phyloP scores from a whole-genome alignment of 64 coral and sea anemone species.

The Trachythela sp. region DNA sequence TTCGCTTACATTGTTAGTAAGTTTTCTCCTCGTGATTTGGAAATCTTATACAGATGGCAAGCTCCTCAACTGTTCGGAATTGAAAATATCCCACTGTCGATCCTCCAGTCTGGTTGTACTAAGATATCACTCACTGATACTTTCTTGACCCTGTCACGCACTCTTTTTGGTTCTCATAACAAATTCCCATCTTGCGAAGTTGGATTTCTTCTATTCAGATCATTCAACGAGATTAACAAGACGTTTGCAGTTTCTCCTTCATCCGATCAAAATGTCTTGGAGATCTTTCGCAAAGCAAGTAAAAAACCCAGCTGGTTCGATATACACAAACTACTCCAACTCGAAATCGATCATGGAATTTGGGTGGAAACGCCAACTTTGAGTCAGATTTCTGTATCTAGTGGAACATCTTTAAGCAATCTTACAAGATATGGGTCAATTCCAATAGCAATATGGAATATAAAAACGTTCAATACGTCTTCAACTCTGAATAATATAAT shows the following conservation, averaged over 20 bases:
- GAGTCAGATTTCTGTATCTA: background rate
- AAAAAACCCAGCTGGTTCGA: background rate
- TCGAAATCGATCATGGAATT: background rate
- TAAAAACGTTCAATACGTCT: background rate
- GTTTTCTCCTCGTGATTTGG: background rate
- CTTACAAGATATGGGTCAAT: background rate
- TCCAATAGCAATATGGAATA: background rate
- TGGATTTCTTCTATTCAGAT: background rate
- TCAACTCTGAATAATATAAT: background rate
- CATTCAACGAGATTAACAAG: background rate
- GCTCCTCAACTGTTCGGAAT: background rate
- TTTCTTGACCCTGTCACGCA: background rate
- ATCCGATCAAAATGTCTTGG: background rate
- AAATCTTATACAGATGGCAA: background rate
- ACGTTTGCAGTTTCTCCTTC: background rate
- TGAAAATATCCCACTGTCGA: constrained; percentile 5
- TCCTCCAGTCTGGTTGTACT: background rate
- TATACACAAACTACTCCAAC: background rate
- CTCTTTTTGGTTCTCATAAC: background rate
- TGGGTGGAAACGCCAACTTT: background rate
- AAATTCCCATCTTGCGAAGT: background rate
- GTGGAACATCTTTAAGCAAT: background rate
- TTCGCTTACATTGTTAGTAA: background rate
- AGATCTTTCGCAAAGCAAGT: background rate
- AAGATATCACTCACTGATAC: background rate